These are phyloP conservation scores for Hippocampus guttulatus DNA, from an alignment of 2,113 vertebrate genomes.

Conservation along the genomic window DNA sequence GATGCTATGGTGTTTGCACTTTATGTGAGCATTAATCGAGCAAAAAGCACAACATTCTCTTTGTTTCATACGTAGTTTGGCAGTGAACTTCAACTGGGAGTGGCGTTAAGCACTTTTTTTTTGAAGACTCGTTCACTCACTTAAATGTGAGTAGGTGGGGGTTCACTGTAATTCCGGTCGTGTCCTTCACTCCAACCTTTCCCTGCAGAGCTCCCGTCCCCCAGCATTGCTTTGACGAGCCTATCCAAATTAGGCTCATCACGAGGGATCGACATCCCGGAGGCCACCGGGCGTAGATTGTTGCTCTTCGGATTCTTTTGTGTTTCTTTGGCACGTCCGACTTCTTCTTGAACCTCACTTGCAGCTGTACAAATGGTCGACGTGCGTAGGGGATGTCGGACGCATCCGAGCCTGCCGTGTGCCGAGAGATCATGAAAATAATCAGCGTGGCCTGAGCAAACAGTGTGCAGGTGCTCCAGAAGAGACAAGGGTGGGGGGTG, in stretches of 20 bases:
- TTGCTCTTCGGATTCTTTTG: slow-evolving; percentile 39
- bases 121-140: too few species aligned
- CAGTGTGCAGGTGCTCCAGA: slow-evolving; percentile 64
- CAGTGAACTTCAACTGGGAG: too few species aligned
- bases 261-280: slow-evolving; percentile 24
- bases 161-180: background rate
- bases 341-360: slow-evolving; percentile 22
- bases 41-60: too few species aligned
- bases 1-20: too few species aligned
- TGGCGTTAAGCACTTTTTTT: too few species aligned
- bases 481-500: slow-evolving; percentile 29
- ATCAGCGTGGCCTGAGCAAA: slow-evolving; percentile 69
- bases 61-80: too few species aligned
- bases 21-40: too few species aligned
- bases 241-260: slow-evolving; percentile 28
- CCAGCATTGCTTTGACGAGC: slow-evolving; percentile 3
- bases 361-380: slow-evolving; percentile 69
- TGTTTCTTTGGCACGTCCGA: slow-evolving; percentile 9
- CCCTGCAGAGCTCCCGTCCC: slow-evolving; percentile 18
- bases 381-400: slow-evolving; percentile 1
- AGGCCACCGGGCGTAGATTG: slow-evolving; percentile 35
- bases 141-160: background rate
- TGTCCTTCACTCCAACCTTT: slow-evolving; percentile 9
- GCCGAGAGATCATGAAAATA: slow-evolving; percentile 66
- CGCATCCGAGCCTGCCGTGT: slow-evolving; percentile 17